A percentile compares a stretch with the other conserved stretches of the same genome.
phyloP scores from a whole-genome alignment of 1,140 invertebrate genomes.

The Lanistes nyassanus region DNA sequence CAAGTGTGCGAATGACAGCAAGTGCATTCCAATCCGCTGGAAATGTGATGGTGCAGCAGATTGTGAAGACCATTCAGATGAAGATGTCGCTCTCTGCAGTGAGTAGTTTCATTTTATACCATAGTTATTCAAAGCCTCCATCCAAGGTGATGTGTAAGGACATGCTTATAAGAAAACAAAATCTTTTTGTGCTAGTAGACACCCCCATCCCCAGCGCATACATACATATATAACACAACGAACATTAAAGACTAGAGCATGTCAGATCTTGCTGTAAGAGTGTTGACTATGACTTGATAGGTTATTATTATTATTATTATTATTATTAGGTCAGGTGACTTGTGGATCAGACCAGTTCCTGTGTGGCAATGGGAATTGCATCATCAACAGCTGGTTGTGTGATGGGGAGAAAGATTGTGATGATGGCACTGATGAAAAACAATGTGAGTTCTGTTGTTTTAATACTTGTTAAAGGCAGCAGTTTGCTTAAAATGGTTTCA shows the following conservation, averaged over 20 bases:
- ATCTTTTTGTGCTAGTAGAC: not conserved
- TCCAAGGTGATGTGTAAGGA: too few relatives aligned
- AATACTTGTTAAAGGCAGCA: not conserved
- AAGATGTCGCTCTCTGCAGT: constrained; percentile 40
- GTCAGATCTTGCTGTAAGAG: not conserved
- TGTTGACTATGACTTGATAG: not conserved
- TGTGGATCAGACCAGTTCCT: constrained; percentile 66
- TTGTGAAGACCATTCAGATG: constrained; percentile 64
- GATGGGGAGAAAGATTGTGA: constrained; percentile 92
- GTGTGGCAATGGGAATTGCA: constrained; percentile 76
- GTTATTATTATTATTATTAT: not conserved
- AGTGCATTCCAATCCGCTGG: constrained; percentile 50
- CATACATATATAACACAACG: too few relatives aligned
- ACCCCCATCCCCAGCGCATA: too few relatives aligned
- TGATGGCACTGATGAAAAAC: constrained; percentile 77
- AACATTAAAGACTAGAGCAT: too few relatives aligned
- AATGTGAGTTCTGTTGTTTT: constrained; percentile 34
- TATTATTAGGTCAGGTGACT: constrained; percentile 32
- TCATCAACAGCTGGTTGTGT: constrained; percentile 92
- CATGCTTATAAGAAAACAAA: not conserved
- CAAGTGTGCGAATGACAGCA: constrained; percentile 32
- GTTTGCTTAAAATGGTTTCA: not conserved
- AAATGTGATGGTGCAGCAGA: constrained; percentile 52
- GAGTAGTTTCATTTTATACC: not conserved
- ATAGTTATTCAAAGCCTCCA: too few relatives aligned